Conservation (phyloP, 2,113 vertebrate species). For the Miniopterus natalensis region DNA sequence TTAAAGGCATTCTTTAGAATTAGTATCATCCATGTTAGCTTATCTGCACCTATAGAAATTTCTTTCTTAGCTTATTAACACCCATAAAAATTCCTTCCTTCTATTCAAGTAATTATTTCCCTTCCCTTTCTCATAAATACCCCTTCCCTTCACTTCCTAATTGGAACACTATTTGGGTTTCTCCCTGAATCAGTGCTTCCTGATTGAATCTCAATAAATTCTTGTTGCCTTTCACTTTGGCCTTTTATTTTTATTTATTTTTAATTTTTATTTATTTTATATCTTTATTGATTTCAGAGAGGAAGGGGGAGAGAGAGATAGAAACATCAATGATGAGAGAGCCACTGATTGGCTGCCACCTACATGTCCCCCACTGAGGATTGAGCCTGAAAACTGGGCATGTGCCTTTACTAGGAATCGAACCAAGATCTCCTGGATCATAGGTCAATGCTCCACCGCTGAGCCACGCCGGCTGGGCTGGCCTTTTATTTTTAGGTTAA, state of each 20-base stretch:
- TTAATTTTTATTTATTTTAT: too few species aligned
- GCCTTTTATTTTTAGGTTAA: background rate
- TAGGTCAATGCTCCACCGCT: too few species aligned
- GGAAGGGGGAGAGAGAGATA: too few species aligned
- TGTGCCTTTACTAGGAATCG: too few species aligned
- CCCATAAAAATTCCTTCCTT: background rate
- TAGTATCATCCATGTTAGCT: background rate
- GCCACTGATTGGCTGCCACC: too few species aligned
- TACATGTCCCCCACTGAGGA: too few species aligned
- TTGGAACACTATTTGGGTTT: background rate
- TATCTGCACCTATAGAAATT: background rate
- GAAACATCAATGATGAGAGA: too few species aligned
- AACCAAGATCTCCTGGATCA: too few species aligned
- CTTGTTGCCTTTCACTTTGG: background rate
- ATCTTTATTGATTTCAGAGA: too few species aligned
- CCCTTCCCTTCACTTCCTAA: background rate
- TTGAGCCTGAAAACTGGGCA: too few species aligned
- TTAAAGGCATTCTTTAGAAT: background rate
- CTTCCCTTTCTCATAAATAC: background rate
- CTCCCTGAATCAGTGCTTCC: background rate
- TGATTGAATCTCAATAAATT: background rate
- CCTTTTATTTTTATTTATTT: background rate
- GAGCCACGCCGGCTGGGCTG: too few species aligned
- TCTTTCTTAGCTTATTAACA: background rate
- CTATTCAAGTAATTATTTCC: background rate